Base-by-base conservation (phyloP, 1,140 invertebrate genomes). In the Alviniconcha marisindica region DNA sequence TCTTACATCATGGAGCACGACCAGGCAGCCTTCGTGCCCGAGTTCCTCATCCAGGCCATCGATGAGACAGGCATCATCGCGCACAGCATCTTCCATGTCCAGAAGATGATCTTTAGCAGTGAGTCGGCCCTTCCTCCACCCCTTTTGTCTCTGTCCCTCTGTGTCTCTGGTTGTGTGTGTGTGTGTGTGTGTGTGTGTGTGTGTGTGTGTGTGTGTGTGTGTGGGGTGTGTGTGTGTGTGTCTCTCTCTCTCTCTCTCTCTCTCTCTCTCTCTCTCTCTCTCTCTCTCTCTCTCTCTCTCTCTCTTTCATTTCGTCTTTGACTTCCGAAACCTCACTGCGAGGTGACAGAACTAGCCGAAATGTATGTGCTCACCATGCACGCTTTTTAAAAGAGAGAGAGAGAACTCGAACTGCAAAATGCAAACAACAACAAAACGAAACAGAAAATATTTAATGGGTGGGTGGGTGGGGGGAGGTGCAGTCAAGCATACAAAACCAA, bases 21-120 rank as follows among this genome's bases (percentile, higher is more conserved):
- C 1, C 33, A 74, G 12, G 79, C 86, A 3, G 84, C 85, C 10
- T 81, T 80, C 28, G 56, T 83, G 40, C 85, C 87, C 10, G 87
- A 89, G 76, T 87, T 89, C 66, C 86, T 84, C 83, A 71, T 89
- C 7, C 63, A 87, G 33, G 88, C 87, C 10, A 86, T 89, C 7
- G 82, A 83, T 33, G 83, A 87, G 60, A 83, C 85, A 24, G 87
- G 87, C 14, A 85, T 86, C 0, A 74, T 85, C 18, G 85, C 87
- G 18, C 77, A 83, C 2, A 82, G 76, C 3, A 74, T 82, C 15
- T 87, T 89, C 33, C 74, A 86, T 63, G 21, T 83, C 31, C 12
- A 60, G 63, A 63, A 77, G 77, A 83, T 69, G 44, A 48, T 73
- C 28, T 42, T 78, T 24, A 80, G 40, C 54, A 48, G 74, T 60